Evolutionary conservation across 2,113 vertebrate genomes (phyloP).

Genomic region (Micromys minutus): DNA sequence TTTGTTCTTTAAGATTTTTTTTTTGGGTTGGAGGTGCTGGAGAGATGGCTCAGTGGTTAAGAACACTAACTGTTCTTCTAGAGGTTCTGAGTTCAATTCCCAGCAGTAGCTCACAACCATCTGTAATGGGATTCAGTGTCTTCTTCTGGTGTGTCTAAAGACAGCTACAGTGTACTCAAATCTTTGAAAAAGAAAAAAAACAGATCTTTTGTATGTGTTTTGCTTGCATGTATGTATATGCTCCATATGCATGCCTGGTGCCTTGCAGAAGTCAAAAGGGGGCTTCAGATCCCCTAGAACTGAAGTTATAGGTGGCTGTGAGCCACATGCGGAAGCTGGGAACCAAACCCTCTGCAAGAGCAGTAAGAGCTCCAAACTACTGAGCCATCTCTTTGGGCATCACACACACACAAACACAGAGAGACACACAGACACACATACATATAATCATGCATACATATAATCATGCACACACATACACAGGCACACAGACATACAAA

Average conservation of each 20-base stretch:
- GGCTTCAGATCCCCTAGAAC: background rate
- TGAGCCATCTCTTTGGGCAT: background rate
- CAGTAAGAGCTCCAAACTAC: background rate
- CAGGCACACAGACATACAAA: no score
- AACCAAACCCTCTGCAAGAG: background rate
- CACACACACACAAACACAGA: background rate
- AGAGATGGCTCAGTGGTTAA: no score
- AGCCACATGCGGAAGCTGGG: background rate
- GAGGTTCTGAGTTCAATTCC: no score
- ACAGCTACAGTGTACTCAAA: no score
- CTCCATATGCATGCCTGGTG: background rate
- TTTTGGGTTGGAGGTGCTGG: no score
- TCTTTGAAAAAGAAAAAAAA: no score
- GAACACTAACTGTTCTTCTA: no score
- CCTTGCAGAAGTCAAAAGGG: background rate
- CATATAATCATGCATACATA: background rate
- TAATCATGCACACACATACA: no score
- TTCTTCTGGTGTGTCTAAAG: no score
- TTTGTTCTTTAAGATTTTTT: background rate
- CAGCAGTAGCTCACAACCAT: no score
- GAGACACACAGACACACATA: background rate
- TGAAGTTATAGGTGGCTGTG: background rate
- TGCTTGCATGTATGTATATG: background rate
- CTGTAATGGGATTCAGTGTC: no score
- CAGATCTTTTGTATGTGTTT: background rate